Percentiles rank a stretch among this genome's conserved stretches.
Conservation (phyloP, 1,140 invertebrate genomes). For the Probaryconus sp. region DNA sequence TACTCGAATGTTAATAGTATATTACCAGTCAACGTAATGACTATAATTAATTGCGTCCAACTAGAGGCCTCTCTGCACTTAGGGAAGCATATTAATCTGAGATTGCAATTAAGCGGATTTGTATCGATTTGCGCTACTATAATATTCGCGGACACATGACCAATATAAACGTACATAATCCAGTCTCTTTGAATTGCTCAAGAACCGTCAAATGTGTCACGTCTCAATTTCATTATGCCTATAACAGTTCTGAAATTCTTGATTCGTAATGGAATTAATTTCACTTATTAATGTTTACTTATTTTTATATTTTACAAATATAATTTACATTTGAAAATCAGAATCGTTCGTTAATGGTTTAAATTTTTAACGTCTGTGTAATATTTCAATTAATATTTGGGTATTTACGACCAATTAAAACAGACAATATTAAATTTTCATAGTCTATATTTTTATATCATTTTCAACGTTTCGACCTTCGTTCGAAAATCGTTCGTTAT, state of each 20-base stretch:
- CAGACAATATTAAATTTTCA: too few species aligned
- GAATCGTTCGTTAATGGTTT: too few species aligned
- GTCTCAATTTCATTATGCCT: too few species aligned
- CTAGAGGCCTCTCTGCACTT: slow-evolving; percentile 40
- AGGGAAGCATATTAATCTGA: slow-evolving; percentile 52
- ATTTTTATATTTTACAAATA: neutral
- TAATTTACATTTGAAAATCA: too few species aligned
- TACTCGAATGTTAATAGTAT: slow-evolving; percentile 53
- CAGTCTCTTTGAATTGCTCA: slow-evolving; percentile 12
- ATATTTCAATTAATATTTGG: too few species aligned
- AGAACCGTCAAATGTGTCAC: slow-evolving; percentile 10
- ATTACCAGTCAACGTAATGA: slow-evolving; percentile 53
- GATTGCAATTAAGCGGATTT: slow-evolving; percentile 53
- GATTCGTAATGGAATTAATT: too few species aligned
- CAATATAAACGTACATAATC: slow-evolving; percentile 22
- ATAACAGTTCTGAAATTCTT: too few species aligned
- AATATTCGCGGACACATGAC: slow-evolving; percentile 41
- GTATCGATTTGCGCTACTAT: slow-evolving; percentile 46
- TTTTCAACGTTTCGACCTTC: too few species aligned
- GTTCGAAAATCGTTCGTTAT: too few species aligned
- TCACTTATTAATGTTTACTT: neutral
- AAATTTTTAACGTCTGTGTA: too few species aligned
- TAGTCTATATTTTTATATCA: too few species aligned
- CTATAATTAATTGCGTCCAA: slow-evolving; percentile 54
- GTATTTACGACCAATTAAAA: too few species aligned